Evolutionary conservation across 2,888 invertebrate species (phyloP).

Genomic region (Eubasilissa splendida): DNA sequence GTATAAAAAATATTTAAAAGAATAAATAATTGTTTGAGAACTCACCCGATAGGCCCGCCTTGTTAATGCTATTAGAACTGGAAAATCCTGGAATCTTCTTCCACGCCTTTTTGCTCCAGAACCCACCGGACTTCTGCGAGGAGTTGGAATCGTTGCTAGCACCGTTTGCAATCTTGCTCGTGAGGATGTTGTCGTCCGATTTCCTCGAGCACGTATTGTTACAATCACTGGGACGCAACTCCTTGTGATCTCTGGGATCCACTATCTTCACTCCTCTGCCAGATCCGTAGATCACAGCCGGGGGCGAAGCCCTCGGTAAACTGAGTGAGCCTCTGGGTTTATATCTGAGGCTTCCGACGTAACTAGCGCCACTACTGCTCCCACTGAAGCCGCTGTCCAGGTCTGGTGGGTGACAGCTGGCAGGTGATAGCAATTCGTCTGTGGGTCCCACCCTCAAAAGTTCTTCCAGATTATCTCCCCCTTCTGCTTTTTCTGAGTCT

Average conservation of each 20-base stretch:
- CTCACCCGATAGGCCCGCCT: slow-evolving; percentile 79
- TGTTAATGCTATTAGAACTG: slow-evolving; percentile 80
- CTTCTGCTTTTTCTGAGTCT: slow-evolving; percentile 77
- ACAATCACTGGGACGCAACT: slow-evolving; percentile 65
- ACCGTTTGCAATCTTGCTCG: slow-evolving; percentile 63
- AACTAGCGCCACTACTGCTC: slow-evolving; percentile 87
- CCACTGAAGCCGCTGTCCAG: slow-evolving; percentile 89
- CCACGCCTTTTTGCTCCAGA: slow-evolving; percentile 86
- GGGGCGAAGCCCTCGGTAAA: slow-evolving; percentile 69
- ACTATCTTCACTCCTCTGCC: slow-evolving; percentile 69
- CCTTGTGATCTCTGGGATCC: slow-evolving; percentile 60
- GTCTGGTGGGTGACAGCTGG: slow-evolving; percentile 78
- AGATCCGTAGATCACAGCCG: slow-evolving; percentile 71
- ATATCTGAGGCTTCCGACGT: slow-evolving; percentile 79
- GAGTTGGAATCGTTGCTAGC: slow-evolving; percentile 71
- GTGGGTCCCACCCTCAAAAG: slow-evolving; percentile 80
- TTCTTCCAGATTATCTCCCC: slow-evolving; percentile 77
- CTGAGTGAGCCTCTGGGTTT: slow-evolving; percentile 61
- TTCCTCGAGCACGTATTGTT: slow-evolving; percentile 63
- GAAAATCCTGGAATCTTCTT: slow-evolving; percentile 84
- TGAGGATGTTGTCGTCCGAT: slow-evolving; percentile 50
- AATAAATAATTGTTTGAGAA: slow-evolving; percentile 55
- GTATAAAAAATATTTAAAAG: no score
- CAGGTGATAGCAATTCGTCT: slow-evolving; percentile 81
- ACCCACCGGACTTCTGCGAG: slow-evolving; percentile 70